These are phyloP conservation scores for Ptychodera flava DNA, from an alignment of 35 echinoderm and acorn worm species.

Conservation along the genomic window DNA sequence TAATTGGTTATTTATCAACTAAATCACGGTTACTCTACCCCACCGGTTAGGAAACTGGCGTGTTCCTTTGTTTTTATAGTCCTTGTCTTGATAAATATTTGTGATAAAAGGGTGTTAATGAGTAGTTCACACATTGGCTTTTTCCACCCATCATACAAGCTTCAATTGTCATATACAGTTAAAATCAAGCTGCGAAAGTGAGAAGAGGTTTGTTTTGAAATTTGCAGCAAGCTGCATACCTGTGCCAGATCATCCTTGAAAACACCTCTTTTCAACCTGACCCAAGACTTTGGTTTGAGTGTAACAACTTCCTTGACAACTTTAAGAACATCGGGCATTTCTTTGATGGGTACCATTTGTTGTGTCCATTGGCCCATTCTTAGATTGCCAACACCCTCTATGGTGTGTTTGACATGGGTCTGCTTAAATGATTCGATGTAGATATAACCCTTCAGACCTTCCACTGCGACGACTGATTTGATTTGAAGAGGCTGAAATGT, in stretches of 20 bases:
- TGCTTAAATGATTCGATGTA: slow-evolving; percentile 97
- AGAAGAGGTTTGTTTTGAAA: too few species aligned
- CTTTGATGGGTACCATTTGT: slow-evolving; percentile 97
- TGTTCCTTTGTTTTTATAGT: too few species aligned
- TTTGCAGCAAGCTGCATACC: background rate
- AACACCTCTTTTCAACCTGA: slow-evolving; percentile 88
- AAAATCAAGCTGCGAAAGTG: too few species aligned
- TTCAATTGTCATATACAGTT: too few species aligned
- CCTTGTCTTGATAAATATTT: too few species aligned
- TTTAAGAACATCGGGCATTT: slow-evolving; percentile 87
- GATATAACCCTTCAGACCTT: slow-evolving; percentile 87
- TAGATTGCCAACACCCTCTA: slow-evolving; percentile 77
- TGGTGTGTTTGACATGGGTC: slow-evolving; percentile 96
- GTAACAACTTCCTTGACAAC: slow-evolving; percentile 69
- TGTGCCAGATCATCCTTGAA: slow-evolving; percentile 86
- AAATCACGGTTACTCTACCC: too few species aligned
- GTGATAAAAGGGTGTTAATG: too few species aligned
- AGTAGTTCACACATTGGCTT: too few species aligned
- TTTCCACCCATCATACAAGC: too few species aligned
- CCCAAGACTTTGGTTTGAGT: slow-evolving; percentile 81
- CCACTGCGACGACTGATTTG: slow-evolving; percentile 81
- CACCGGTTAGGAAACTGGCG: too few species aligned
- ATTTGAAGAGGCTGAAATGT: slow-evolving; percentile 97
- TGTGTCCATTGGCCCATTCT: slow-evolving; percentile 74
- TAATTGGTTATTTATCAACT: too few species aligned